These are phyloP conservation scores for Zeugodacus cucurbitae DNA, from an alignment of 1,140 invertebrate species.

Conservation along the genomic window DNA sequence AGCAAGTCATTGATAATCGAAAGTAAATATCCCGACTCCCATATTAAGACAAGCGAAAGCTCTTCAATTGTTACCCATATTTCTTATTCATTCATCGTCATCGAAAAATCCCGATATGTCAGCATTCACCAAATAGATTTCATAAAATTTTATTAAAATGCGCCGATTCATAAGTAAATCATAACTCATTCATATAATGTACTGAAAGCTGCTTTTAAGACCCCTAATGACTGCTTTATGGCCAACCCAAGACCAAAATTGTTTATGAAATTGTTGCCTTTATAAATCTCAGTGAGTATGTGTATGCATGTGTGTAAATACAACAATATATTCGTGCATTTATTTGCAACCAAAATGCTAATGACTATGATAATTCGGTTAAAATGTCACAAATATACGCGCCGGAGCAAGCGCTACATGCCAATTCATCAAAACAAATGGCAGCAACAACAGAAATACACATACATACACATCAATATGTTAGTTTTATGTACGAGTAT, in stretches of 20 bases:
- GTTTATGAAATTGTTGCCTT: not conserved
- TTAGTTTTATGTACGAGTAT: no score
- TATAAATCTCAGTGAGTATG: not conserved
- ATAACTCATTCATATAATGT: not conserved
- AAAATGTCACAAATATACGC: not conserved
- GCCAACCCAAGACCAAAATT: not conserved
- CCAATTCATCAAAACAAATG: not conserved
- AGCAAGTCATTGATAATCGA: no score
- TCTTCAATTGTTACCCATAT: no score
- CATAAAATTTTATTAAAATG: no score
- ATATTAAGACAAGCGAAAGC: no score
- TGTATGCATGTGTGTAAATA: not conserved
- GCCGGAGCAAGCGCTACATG: not conserved
- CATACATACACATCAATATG: not conserved
- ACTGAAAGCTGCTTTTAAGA: not conserved
- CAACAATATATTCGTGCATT: not conserved
- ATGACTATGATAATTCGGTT: not conserved
- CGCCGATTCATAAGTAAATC: not conserved
- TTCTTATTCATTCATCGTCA: no score
- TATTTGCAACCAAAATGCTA: not conserved
- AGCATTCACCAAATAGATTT: no score
- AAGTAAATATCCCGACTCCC: no score
- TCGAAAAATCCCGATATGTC: no score
- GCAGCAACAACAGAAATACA: not conserved
- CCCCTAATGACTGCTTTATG: not conserved